Percentiles rank a stretch among this genome's conserved stretches.
Conservation (phyloP, 2,113 vertebrate genomes). For the Pteropus alecto region DNA sequence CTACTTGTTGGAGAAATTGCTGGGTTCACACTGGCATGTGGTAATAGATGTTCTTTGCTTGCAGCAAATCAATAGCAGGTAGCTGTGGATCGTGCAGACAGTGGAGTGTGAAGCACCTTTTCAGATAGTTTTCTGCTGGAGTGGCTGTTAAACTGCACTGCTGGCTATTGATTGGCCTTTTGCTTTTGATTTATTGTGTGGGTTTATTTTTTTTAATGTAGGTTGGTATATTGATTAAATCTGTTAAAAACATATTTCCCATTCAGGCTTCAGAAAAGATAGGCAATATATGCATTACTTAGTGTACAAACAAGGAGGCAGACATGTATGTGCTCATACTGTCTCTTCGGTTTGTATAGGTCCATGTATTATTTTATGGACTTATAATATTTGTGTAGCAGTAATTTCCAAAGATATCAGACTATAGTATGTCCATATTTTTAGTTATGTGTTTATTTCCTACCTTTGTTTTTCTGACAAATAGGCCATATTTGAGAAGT, state of each 20-base stretch:
- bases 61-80: slow-evolving; percentile 70
- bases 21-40: slow-evolving; percentile 56
- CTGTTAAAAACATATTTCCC: slow-evolving; percentile 72
- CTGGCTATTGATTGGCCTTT: slow-evolving; percentile 68
- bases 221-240: slow-evolving; percentile 56
- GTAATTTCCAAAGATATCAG: neutral
- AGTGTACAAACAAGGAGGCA: neutral
- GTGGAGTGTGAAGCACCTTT: slow-evolving; percentile 67
- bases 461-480: neutral
- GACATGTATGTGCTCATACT: neutral
- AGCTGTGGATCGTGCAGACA: slow-evolving; percentile 56
- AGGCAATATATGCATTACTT: slow-evolving; percentile 28
- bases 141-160: slow-evolving; percentile 64
- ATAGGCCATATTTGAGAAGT: neutral
- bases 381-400: neutral
- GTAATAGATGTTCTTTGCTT: slow-evolving; percentile 66
- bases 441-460: neutral
- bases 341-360: neutral
- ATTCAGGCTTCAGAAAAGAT: slow-evolving; percentile 45
- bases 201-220: slow-evolving; percentile 71
- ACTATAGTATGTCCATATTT: neutral
- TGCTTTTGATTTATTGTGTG: slow-evolving; percentile 66
- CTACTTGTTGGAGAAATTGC: slow-evolving; percentile 57
- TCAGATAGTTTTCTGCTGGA: slow-evolving; percentile 68
- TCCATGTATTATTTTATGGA: neutral